Percentiles rank a stretch among this genome's conserved stretches.
Conservation (phyloP, 1,140 invertebrate species). For the Triops longicaudatus region DNA sequence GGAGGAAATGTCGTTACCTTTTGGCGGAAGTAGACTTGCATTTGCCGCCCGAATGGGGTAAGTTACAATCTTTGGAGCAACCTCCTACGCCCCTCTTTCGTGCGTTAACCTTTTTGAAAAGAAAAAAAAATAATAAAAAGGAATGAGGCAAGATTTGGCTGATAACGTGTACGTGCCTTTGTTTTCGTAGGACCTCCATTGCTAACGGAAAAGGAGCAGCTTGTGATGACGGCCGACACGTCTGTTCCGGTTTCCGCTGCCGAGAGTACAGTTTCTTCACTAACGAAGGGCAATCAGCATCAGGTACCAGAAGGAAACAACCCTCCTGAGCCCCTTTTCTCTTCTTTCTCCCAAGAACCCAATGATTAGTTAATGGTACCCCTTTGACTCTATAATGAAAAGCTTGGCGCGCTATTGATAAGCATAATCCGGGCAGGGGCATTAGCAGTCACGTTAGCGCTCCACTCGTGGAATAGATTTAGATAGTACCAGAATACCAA, state of each 20-base stretch:
- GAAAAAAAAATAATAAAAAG: not conserved
- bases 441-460: not conserved
- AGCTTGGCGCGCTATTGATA: not conserved
- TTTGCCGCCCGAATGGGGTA: constrained; percentile 5
- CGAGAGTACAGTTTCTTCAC: not conserved
- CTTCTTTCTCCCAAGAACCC: not conserved
- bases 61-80: not conserved
- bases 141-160: not conserved
- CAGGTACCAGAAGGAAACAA: not conserved
- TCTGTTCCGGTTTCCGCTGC: constrained; percentile 13
- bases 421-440: not conserved
- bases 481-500: not conserved
- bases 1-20: constrained; percentile 11
- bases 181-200: not conserved
- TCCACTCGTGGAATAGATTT: not conserved
- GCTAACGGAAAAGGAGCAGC: constrained; percentile 5
- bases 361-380: not conserved
- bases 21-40: constrained; percentile 11
- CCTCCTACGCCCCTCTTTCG: not conserved
- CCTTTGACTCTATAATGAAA: not conserved
- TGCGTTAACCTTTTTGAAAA: not conserved
- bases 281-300: constrained; percentile 1
- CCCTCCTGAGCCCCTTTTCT: too few relatives aligned
- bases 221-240: not conserved
- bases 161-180: not conserved